phyloP scores from a whole-genome alignment of 2,113 vertebrate species.

The crab-eating macaque (Macaca fascicularis) region T2T-MFA8v1.1 NC_088393.1:3788501-3789000 shows the following conservation, averaged over 20 bases:
- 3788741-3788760: neutral
- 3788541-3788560: no score
- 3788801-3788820: neutral
- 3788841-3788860: no score
- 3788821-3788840: no score
- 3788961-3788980: neutral
- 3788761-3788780: neutral
- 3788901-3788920: no score
- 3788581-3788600: no score
- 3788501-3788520: no score
- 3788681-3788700: neutral
- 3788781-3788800: rapidly evolving
- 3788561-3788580: no score
- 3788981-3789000: neutral
- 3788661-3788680: neutral
- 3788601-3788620: no score
- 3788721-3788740: neutral
- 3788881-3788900: no score
- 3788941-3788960: neutral
- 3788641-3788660: neutral
- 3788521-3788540: no score
- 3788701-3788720: neutral
- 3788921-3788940: no score
- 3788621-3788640: neutral
- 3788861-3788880: no score